Base-by-base conservation (phyloP, 2,797 vertebrate genomes). In the Amblyopsis hoosieri region DNA sequence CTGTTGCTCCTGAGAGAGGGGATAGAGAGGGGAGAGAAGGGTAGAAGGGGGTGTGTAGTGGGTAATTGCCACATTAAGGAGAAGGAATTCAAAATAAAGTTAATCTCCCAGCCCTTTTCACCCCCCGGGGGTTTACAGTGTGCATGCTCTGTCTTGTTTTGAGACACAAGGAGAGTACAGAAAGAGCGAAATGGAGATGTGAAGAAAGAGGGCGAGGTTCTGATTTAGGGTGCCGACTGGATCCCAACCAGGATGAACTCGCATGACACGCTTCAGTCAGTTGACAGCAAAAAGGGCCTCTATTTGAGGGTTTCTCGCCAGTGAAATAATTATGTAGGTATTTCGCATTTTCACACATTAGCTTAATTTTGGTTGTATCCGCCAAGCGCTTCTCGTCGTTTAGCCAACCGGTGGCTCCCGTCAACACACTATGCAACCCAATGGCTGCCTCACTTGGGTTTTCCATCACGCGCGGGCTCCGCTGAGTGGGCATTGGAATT, bases 81-180 rank as follows among this genome's bases (percentile, higher is more conserved):
- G 64, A 91, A 91, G 88, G 92, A 92, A 93, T 92, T 93, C 87
- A 91, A 92, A 92, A 92, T 93, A 88, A 90, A 92, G 92, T 81
- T 93, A 93, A 93, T 94, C 92, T 92, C 80, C 78, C 83, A 82
- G 86, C 85, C 78, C 87, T 81, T 78, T 78, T 83, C 74, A 84
- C 45, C 78, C 81, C 69, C 79, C 68, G 68, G 79, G 75, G 87
- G 76, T 84, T 85, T 89, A 81, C 75, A 71, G 80, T 71, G 75
- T 87, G 82, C 92, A 73, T 91, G 92, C 88, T 87, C 85, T 46
- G 71, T 92, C 93, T 91, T 93, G 92, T 92, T 89, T 23, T 69
- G 70, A 85, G 78, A 89, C 73, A 79, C 82, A 85, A 83, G 78
- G 78, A 84, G 79, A 74, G 81, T 2, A 67, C 71, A 81, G 76